These are phyloP conservation scores for Lutraria rhynchaena DNA, from an alignment of 1,140 invertebrate genomes.

Conservation along the genomic window DNA sequence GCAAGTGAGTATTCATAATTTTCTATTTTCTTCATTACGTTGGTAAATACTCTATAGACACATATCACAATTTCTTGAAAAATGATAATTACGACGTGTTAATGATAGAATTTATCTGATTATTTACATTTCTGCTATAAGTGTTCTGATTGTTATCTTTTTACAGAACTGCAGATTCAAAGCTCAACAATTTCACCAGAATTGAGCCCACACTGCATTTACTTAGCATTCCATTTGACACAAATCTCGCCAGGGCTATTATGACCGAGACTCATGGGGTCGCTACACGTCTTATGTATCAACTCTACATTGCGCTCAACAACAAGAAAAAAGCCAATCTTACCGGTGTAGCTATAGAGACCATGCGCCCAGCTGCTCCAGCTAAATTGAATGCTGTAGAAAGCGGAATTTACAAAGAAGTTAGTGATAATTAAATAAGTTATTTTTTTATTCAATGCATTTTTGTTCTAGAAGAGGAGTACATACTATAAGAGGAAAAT, in stretches of 20 bases:
- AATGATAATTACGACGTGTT: no score
- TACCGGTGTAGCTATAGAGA: conserved; percentile 82
- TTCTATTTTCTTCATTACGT: neutral
- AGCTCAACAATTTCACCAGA: conserved; percentile 82
- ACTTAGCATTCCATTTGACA: conserved; percentile 81
- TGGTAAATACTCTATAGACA: no score
- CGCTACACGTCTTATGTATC: conserved; percentile 80
- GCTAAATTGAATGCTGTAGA: conserved; percentile 80
- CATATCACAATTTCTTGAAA: no score
- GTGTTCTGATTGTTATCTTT: no score
- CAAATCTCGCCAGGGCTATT: conserved; percentile 80
- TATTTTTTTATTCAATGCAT: neutral
- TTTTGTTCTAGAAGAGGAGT: neutral
- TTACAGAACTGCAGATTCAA: conserved; percentile 80
- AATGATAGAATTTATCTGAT: no score
- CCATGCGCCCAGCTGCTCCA: conserved; percentile 80
- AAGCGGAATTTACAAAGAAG: conserved; percentile 80
- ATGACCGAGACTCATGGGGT: conserved; percentile 81
- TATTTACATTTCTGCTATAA: no score
- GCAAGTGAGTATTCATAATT: conserved; percentile 74
- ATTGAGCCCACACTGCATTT: conserved; percentile 80
- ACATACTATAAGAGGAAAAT: no score
- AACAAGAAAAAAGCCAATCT: conserved; percentile 82
- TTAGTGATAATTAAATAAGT: no score
- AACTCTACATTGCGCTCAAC: conserved; percentile 82